Conservation (phyloP, 2,113 vertebrate species). For the Numida meleagris region DNA sequence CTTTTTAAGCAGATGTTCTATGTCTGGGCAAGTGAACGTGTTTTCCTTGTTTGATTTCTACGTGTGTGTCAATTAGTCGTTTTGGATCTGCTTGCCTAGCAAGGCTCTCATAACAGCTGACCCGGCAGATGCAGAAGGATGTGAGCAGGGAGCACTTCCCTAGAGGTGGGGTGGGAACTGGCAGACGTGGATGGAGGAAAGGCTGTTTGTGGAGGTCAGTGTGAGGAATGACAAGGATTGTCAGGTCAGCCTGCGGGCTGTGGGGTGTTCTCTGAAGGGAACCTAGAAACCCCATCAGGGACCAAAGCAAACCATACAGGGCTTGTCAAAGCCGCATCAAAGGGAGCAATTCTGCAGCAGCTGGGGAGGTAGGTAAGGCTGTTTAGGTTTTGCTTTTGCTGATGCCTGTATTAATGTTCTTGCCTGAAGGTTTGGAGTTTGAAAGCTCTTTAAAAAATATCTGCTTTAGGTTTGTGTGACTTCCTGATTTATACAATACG, state of each 20-base stretch:
- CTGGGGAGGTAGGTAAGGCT: background rate
- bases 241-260: background rate
- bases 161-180: background rate
- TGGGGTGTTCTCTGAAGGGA: background rate
- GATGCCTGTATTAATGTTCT: background rate
- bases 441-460: constrained; percentile 17
- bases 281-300: background rate
- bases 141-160: accelerated
- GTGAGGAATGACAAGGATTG: background rate
- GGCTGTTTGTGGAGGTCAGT: background rate
- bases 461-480: constrained; percentile 16
- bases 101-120: background rate
- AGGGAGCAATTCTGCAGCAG: background rate
- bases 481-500: constrained; percentile 17
- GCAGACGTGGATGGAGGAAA: background rate
- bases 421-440: constrained; percentile 42
- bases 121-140: background rate
- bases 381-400: background rate
- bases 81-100: background rate
- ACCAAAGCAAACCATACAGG: background rate
- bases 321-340: background rate
- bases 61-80: background rate
- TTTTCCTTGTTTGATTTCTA: background rate
- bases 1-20: background rate
- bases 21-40: background rate